Evolutionary conservation across 2,113 vertebrate species (phyloP).

Genomic region (Corythornis vintsioides): DNA sequence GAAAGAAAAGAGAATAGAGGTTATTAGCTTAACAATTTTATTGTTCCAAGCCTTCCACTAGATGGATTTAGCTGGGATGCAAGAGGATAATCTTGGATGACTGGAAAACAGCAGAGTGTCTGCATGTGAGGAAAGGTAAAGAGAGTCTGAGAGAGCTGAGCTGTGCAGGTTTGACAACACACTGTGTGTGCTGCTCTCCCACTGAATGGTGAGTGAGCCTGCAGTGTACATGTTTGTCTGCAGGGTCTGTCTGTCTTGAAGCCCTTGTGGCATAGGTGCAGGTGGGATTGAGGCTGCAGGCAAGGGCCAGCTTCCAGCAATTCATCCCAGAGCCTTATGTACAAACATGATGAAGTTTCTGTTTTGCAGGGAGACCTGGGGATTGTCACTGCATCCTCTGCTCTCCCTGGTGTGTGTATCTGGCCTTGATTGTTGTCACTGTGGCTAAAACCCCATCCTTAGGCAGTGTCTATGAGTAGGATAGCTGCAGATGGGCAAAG

Average conservation of each 20-base stretch:
- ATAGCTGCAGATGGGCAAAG: not conserved
- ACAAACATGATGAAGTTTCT: not conserved
- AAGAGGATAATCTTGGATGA: not conserved
- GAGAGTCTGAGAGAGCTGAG: not conserved
- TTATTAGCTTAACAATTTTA: not conserved
- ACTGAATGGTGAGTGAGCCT: rapidly evolving
- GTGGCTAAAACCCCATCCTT: not conserved
- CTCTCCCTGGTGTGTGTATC: not conserved
- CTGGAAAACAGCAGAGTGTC: not conserved
- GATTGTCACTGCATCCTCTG: rapidly evolving
- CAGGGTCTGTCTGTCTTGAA: not conserved
- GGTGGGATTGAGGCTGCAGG: not conserved
- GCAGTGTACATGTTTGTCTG: not conserved
- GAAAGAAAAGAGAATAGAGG: not conserved
- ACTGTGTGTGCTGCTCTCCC: rapidly evolving
- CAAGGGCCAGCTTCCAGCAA: not conserved
- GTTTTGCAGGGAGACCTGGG: not conserved
- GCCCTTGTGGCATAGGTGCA: not conserved
- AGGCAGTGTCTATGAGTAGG: not conserved
- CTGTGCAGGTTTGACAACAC: not conserved
- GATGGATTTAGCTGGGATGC: not conserved
- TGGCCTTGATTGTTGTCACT: rapidly evolving
- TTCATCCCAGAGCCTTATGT: not conserved
- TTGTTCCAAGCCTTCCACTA: not conserved
- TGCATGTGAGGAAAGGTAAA: not conserved